Conservation (phyloP, 2,113 vertebrate species). For the Pyxicephalus adspersus region DNA sequence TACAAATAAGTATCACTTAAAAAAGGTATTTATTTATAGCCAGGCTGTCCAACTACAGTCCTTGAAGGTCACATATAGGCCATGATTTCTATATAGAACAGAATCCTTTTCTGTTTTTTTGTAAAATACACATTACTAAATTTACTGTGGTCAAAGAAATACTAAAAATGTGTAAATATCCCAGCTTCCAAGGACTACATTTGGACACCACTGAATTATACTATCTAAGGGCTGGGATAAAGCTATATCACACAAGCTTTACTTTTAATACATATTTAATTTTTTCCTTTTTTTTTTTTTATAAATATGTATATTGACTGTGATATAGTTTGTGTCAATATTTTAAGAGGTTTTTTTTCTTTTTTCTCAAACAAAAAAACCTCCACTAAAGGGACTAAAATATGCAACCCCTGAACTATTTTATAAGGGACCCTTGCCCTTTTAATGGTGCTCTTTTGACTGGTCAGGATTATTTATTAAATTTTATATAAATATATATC, state of each 20-base stretch:
- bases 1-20: too few species aligned
- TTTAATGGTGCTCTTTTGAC: constrained; percentile 93
- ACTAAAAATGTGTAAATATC: neutral
- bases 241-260: constrained; percentile 71
- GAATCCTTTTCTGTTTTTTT: neutral
- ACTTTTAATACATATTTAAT: constrained; percentile 63
- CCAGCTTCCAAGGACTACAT: too few species aligned
- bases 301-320: constrained; percentile 74
- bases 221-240: constrained; percentile 69
- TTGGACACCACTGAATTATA: too few species aligned
- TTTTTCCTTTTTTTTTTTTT: constrained; percentile 57
- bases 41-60: too few species aligned
- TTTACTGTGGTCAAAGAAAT: constrained; percentile 55
- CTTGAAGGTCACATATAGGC: too few species aligned
- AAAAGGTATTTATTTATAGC: neutral
- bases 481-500: constrained; percentile 86
- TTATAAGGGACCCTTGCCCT: constrained; percentile 80
- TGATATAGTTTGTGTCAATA: constrained; percentile 71
- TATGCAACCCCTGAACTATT: constrained; percentile 87
- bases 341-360: constrained; percentile 20
- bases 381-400: constrained; percentile 81
- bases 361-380: constrained; percentile 72
- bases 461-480: constrained; percentile 91
- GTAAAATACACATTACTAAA: neutral
- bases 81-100: too few species aligned